Evolutionary conservation across 2,888 invertebrate species (phyloP).

Genomic region (Chloroclysta siterata): DNA sequence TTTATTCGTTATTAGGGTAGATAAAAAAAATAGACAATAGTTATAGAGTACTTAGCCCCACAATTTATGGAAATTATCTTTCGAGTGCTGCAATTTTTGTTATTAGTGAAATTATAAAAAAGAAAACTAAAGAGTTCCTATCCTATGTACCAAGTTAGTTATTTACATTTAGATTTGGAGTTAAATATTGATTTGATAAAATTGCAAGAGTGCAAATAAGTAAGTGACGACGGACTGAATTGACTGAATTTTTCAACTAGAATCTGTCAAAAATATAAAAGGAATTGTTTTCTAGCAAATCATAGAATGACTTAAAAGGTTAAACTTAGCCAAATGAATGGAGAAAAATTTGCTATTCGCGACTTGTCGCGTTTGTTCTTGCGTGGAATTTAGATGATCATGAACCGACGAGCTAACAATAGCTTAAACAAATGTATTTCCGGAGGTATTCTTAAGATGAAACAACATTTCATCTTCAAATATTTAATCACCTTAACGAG

Average conservation of each 20-base stretch:
- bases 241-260: too few relatives aligned
- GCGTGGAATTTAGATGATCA: conserved; percentile 20
- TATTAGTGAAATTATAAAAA: too few relatives aligned
- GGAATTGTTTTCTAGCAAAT: background rate
- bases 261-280: too few relatives aligned
- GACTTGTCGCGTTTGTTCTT: conserved; percentile 24
- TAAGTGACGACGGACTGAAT: too few relatives aligned
- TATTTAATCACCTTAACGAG: conserved; percentile 34
- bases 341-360: conserved; percentile 25
- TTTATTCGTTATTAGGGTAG: background rate
- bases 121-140: too few relatives aligned
- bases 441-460: conserved; percentile 6
- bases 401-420: conserved; percentile 2
- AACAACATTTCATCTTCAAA: conserved; percentile 27
- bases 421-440: conserved; percentile 4
- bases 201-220: too few relatives aligned
- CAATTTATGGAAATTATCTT: too few relatives aligned
- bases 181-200: too few relatives aligned
- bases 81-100: too few relatives aligned
- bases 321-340: conserved; percentile 10
- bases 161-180: too few relatives aligned
- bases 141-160: too few relatives aligned
- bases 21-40: background rate
- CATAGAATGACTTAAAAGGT: conserved; percentile 12
- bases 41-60: background rate